Base-by-base conservation (phyloP, 2,113 vertebrate species). In the Dicrurus megarhynchus region DNA sequence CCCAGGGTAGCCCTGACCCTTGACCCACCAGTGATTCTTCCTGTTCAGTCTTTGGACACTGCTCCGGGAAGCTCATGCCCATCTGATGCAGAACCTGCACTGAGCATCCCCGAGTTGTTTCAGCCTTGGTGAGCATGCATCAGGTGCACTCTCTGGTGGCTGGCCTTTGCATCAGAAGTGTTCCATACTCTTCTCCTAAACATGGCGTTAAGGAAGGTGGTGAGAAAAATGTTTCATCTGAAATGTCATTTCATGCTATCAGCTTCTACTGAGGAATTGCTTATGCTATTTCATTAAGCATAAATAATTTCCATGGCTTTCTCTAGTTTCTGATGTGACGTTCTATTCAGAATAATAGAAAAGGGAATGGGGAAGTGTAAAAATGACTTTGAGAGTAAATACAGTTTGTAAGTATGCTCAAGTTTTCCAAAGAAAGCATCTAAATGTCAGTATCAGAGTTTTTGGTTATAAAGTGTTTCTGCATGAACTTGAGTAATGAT, bases 81-180 rank as follows among this genome's bases (percentile, higher is more conserved):
- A 22, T 42, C 35, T 28, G 27, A 46, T 41, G 30, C 53, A 74
- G 85, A 46, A 32, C 46, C n/a, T 37, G 59, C 0, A 0, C 41
- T 19, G 50, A 41, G 3, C 63, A 57, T 23, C 3, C 35, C 30
- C 1, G 0, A 65, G 32, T 16, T 1, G 0, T 61, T 52, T 44
- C n/a, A 23, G 27, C 30, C 35, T 20, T 44, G 1, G 6, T 16
- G 61, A 41, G 59, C 63, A 9, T 18, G 26, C 12, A 30, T 28
- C 59, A 44, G 64, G 59, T 61, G 35, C 22, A 1, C 37, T 56
- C 26, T 3, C 53, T 64, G 42, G 42, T 65, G 53, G 37, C 17
- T 50, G 47, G 16, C 39, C 60, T 67, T 65, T 18, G 65, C 68
- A 59, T 27, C 30, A 67, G 16, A 35, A 89, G 33, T 35, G 14